These are phyloP conservation scores for Pimpla rufipes DNA, from an alignment of 2,888 invertebrate species.

Conservation along the genomic window DNA sequence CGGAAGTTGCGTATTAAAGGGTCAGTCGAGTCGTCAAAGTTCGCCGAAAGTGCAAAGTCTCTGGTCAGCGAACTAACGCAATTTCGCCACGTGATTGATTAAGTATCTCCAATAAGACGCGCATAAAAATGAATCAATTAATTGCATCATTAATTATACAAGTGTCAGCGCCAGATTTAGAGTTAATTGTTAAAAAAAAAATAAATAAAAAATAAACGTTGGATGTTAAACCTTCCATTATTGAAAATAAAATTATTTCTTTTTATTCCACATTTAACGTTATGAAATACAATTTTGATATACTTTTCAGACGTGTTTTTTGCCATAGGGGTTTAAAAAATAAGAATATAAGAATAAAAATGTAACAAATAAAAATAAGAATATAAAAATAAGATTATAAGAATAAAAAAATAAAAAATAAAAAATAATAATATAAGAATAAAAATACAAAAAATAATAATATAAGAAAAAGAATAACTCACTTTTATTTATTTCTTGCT, in stretches of 20 bases:
- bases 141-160: background rate
- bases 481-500: constrained; percentile 52
- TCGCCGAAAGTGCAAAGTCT: background rate
- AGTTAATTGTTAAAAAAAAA: background rate
- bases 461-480: constrained; percentile 40
- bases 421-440: background rate
- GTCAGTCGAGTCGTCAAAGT: background rate
- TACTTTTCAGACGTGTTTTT: background rate
- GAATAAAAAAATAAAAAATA: background rate
- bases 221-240: background rate
- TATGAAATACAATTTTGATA: background rate
- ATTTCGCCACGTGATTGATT: background rate
- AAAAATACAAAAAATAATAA: background rate
- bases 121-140: background rate
- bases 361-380: too few species aligned
- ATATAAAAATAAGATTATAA: too few species aligned
- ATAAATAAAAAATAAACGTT: background rate
- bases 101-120: background rate
- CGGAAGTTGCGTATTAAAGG: background rate
- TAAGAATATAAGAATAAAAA: too few species aligned
- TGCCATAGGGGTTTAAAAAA: background rate
- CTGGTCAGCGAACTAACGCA: background rate
- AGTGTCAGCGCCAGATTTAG: background rate
- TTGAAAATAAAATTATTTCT: background rate
- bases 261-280: too few species aligned